These are phyloP conservation scores for Propithecus coquereli DNA, from an alignment of 2,113 vertebrate species.

Conservation along the genomic window DNA sequence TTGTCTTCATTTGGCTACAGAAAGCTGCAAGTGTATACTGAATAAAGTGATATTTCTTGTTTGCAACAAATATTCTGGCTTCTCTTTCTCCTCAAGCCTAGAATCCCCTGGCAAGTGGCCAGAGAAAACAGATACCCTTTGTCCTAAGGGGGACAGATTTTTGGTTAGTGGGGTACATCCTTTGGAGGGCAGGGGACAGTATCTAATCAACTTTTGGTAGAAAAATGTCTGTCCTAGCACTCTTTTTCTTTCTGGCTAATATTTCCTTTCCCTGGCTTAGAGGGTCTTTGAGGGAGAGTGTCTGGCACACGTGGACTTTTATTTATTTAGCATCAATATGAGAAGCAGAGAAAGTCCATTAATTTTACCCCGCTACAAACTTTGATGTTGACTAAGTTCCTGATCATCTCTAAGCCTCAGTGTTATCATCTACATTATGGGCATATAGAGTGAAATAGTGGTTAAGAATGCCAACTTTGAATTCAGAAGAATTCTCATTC, in stretches of 20 bases:
- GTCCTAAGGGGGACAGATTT: neutral
- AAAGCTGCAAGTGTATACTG: neutral
- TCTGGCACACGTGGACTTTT: neutral
- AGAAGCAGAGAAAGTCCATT: neutral
- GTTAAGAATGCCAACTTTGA: neutral
- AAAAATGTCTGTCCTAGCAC: neutral
- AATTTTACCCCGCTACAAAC: neutral
- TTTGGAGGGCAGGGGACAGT: neutral
- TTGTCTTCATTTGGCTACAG: neutral
- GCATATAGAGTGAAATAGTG: neutral
- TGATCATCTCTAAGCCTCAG: neutral
- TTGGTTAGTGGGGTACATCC: neutral
- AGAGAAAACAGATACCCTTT: neutral
- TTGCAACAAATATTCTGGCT: neutral
- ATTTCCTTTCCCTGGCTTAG: neutral
- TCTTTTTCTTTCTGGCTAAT: neutral
- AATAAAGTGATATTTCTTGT: slow-evolving; percentile 40
- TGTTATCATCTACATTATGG: neutral
- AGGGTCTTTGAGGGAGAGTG: neutral
- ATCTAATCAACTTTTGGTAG: neutral
- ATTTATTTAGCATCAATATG: neutral
- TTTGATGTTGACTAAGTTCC: neutral
- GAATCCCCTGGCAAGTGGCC: neutral
- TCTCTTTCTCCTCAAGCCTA: neutral
- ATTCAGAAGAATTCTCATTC: neutral